Conservation (phyloP, 2,797 vertebrate genomes). For the Cryptoprocta ferox region DNA sequence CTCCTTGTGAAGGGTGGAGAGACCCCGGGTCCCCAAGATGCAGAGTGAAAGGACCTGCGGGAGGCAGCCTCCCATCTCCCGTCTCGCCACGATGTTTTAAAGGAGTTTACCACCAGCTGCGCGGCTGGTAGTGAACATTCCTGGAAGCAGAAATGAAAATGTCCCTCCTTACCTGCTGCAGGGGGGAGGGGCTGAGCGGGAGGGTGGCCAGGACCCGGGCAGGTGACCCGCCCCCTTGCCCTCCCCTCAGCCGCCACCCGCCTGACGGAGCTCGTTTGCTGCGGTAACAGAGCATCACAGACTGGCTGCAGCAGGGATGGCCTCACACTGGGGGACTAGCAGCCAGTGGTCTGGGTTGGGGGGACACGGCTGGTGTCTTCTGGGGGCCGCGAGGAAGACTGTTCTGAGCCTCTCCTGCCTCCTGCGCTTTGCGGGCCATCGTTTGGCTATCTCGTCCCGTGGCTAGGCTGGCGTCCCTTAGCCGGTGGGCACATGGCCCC, state of each 20-base stretch:
- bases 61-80: neutral
- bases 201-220: too few relatives aligned
- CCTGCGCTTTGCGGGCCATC: too few relatives aligned
- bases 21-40: neutral
- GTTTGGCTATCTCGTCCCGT: neutral
- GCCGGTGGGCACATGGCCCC: too few relatives aligned
- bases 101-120: neutral
- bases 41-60: neutral
- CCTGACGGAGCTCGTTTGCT: neutral
- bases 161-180: neutral
- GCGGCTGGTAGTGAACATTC: neutral
- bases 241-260: neutral
- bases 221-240: too few relatives aligned
- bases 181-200: neutral
- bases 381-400: too few relatives aligned
- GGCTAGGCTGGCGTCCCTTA: neutral
- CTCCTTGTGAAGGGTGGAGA: neutral
- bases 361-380: neutral
- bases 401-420: neutral
- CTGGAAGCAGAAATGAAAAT: neutral
- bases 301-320: neutral
- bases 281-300: accelerated
- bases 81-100: neutral
- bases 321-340: neutral
- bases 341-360: neutral